These are phyloP conservation scores for Orthosia gothica DNA, from an alignment of 2,888 invertebrate species.

Conservation along the genomic window DNA sequence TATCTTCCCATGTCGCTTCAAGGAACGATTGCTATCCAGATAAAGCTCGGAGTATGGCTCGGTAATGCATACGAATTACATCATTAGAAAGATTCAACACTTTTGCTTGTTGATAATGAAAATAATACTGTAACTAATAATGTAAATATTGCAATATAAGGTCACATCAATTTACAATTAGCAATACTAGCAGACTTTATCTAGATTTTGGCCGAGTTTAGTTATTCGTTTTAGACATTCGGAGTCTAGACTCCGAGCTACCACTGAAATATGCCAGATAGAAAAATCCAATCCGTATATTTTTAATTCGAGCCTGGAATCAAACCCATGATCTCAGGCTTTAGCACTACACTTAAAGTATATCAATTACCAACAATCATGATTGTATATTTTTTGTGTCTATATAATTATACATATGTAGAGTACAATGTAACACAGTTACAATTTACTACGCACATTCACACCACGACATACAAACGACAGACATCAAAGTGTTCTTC, in stretches of 20 bases:
- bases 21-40: constrained; percentile 40
- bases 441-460: constrained; percentile 60
- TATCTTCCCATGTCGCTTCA: constrained; percentile 18
- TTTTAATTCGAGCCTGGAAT: background rate
- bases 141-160: background rate
- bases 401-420: background rate
- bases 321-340: background rate
- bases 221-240: too few relatives aligned
- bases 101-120: constrained; percentile 9
- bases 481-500: constrained; percentile 72
- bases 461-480: constrained; percentile 67
- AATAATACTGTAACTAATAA: constrained; percentile 12
- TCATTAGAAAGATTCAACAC: constrained; percentile 30
- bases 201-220: too few relatives aligned
- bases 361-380: background rate
- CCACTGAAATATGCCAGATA: background rate
- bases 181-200: too few relatives aligned
- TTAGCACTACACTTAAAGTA: background rate
- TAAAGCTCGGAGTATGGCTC: constrained; percentile 2
- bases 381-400: constrained; percentile 9
- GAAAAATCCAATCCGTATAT: background rate
- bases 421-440: constrained; percentile 46
- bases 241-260: too few relatives aligned
- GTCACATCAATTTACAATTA: too few relatives aligned
- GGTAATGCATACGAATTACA: constrained; percentile 59